Evolutionary conservation across 1,140 invertebrate species (phyloP).

Genomic region (Pseudomyrmex flavicornis): DNA sequence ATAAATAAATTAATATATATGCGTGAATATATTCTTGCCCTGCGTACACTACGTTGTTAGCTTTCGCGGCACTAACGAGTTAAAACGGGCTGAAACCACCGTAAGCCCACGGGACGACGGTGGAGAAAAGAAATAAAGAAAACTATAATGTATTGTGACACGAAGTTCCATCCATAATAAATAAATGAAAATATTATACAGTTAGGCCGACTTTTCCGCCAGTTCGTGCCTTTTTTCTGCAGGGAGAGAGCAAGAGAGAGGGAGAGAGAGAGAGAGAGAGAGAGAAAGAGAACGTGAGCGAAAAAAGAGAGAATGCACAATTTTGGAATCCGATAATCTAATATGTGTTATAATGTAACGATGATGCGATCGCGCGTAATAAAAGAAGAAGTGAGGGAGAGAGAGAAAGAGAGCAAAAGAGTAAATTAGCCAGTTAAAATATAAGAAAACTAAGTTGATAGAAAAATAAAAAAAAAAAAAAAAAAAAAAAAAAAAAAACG

Average conservation of each 20-base stretch:
- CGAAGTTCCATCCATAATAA: constrained; percentile 86
- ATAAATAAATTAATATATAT: too few relatives aligned
- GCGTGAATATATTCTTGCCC: constrained; percentile 46
- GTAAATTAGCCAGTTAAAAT: constrained; percentile 51
- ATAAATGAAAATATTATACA: constrained; percentile 86
- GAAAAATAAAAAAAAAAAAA: constrained; percentile 36
- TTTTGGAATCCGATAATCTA: constrained; percentile 81
- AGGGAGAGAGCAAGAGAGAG: constrained; percentile 73
- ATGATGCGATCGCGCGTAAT: constrained; percentile 48
- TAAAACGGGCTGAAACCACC: constrained; percentile 44
- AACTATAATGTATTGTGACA: constrained; percentile 84
- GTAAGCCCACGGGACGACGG: constrained; percentile 61
- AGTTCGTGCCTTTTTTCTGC: constrained; percentile 86
- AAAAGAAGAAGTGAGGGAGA: constrained; percentile 37
- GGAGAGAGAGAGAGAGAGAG: constrained; percentile 54
- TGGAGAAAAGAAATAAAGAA: constrained; percentile 70
- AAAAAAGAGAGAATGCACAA: constrained; percentile 73
- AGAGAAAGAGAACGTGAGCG: constrained; percentile 54
- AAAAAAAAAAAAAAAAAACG: constrained; percentile 10
- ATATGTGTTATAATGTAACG: constrained; percentile 77
- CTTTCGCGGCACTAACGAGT: constrained; percentile 55
- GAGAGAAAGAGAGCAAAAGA: constrained; percentile 42
- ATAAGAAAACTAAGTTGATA: constrained; percentile 45
- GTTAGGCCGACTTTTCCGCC: constrained; percentile 85
- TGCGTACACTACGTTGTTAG: constrained; percentile 70